These are phyloP conservation scores for Ochotona princeps DNA, from an alignment of 2,113 vertebrate genomes.

Conservation along the genomic window DNA sequence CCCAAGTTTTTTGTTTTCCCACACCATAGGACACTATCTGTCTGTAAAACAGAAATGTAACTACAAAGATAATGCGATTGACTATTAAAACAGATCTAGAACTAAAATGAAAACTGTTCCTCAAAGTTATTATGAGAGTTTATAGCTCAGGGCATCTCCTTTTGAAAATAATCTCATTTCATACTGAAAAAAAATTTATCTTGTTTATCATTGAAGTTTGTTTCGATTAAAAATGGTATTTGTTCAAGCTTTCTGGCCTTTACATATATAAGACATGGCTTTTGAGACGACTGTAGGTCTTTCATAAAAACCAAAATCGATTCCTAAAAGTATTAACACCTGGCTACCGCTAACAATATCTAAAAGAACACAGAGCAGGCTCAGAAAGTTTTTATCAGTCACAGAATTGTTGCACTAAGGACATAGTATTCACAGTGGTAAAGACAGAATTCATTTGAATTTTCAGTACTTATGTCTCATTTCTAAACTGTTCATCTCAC, in stretches of 20 bases:
- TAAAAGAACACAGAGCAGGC: not conserved
- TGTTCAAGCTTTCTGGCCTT: not conserved
- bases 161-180: not conserved
- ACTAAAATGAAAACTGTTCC: not conserved
- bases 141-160: not conserved
- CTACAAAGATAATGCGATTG: not conserved
- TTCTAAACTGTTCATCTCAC: not conserved
- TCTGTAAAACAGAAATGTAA: not conserved
- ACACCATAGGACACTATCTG: not conserved
- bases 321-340: not conserved
- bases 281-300: not conserved
- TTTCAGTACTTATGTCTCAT: not conserved
- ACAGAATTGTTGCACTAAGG: not conserved
- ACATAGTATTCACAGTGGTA: not conserved
- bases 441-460: not conserved
- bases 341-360: not conserved
- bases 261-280: not conserved
- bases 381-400: not conserved
- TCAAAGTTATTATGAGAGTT: not conserved
- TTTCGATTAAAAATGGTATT: conserved; percentile 55
- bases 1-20: conserved; percentile 14
- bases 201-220: not conserved
- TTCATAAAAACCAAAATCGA: not conserved
- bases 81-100: not conserved
- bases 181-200: not conserved